Evolutionary conservation across 2,797 vertebrate genomes (phyloP), one percentile per base, ranked within the genome.

Genomic region (Gallinago nigripennis): DNA sequence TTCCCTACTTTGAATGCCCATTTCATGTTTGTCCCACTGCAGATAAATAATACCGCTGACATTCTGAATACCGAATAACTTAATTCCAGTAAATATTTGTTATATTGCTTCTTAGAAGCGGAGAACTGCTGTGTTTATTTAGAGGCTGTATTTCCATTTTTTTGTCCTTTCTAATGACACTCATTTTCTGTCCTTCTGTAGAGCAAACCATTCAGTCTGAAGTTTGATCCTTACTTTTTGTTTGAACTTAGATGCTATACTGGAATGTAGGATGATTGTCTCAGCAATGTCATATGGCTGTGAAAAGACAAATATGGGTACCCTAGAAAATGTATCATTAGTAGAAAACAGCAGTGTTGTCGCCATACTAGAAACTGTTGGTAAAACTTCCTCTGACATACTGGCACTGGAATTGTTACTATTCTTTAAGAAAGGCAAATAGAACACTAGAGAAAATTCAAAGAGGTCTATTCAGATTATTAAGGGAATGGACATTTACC

Each of bases 311-410:
- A 41, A 77, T n/a, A 31, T 1, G 41, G 57, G 53, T 56, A 48
- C 30, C 5, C 5, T 12, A 41, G 58, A 61, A 64, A 11, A 61
- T n/a, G 8, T 45, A 13, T 68, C 64, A 14, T 37, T 43, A 75
- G n/a, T 71, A 43, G 58, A 37, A 78, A 31, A 65, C 21, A 39
- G 5, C 17, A 50, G 2, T 48, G 19, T 27, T 78, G 28, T 7
- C 0, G 0, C 33, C 7, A 4, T 2, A 1, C 4, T 57, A 30
- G 48, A 45, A 69, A 37, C 16, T 24, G 11, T 43, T 58, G 35
- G 11, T 72, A 31, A 84, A 58, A 45, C 16, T 71, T 90, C 12
- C 24, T 53, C 16, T 86, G 31, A 90, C 68, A 54, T 30, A 43
- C 13, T 15, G 27, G 8, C 46, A 9, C 21, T 72, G 27, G 31